Conservation (phyloP, 1,140 invertebrate species). For the Magallana gigas region DNA sequence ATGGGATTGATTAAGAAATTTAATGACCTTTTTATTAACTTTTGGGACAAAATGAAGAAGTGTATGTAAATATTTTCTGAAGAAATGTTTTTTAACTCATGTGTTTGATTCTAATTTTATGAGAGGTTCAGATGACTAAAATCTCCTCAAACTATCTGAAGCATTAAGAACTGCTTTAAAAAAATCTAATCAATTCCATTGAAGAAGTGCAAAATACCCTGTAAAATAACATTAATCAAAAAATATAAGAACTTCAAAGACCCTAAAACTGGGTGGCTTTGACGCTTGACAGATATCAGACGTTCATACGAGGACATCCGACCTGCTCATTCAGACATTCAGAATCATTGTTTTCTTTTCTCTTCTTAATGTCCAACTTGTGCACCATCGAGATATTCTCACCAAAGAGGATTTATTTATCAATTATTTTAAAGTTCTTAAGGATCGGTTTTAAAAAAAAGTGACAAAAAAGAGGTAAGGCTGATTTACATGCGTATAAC, state of each 20-base stretch:
- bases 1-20: constrained; percentile 11
- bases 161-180: constrained; percentile 32
- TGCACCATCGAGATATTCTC: neutral
- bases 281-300: constrained; percentile 37
- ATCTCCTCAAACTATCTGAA: constrained; percentile 32
- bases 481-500: neutral
- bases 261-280: constrained; percentile 20
- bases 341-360: constrained; percentile 4
- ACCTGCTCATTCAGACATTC: neutral
- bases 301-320: constrained; percentile 21
- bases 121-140: constrained; percentile 21
- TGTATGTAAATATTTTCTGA: constrained; percentile 37
- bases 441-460: neutral
- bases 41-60: constrained; percentile 36
- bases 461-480: constrained; percentile 26
- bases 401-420: neutral
- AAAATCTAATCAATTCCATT: constrained; percentile 36
- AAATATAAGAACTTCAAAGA: constrained; percentile 34
- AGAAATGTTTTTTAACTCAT: constrained; percentile 25
- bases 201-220: constrained; percentile 37
- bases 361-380: neutral
- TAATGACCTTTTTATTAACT: constrained; percentile 35
- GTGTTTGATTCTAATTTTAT: constrained; percentile 34
- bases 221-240: constrained; percentile 39
- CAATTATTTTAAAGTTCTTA: neutral